phyloP scores from a whole-genome alignment of 2,113 vertebrate species.

The Ctenomys sociabilis region DNA sequence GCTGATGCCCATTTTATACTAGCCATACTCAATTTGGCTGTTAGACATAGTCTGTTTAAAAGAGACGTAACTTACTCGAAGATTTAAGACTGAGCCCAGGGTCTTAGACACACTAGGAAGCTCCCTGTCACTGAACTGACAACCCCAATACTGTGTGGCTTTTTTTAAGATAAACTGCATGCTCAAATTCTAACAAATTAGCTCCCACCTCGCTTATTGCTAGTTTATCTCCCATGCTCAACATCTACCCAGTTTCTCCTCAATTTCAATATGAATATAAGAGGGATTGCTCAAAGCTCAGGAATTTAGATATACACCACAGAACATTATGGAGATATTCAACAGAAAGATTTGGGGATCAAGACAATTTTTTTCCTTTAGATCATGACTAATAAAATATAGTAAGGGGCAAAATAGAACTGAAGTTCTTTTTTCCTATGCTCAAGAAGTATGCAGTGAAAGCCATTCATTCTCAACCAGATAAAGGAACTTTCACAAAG shows the following conservation, averaged over 20 bases:
- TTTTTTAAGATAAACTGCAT: neutral
- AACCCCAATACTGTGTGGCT: neutral
- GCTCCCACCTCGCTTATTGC: neutral
- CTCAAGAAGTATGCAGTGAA: conserved; percentile 23
- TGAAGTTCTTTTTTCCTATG: neutral
- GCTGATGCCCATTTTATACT: neutral
- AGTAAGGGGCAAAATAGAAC: conserved; percentile 22
- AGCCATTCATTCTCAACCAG: neutral
- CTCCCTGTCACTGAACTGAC: neutral
- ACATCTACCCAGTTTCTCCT: conserved; percentile 12
- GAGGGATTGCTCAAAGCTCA: conserved; percentile 41
- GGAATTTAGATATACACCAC: neutral
- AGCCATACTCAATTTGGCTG: neutral
- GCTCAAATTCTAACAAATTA: conserved; percentile 31
- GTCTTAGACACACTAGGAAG: neutral
- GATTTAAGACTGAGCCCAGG: no score
- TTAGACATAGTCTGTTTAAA: conserved; percentile 52
- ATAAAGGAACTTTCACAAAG: conserved; percentile 50
- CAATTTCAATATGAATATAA: conserved; percentile 17
- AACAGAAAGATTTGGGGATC: conserved; percentile 27
- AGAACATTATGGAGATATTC: conserved; percentile 21
- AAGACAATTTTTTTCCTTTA: conserved; percentile 49
- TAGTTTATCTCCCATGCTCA: neutral
- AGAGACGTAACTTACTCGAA: neutral
- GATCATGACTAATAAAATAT: conserved; percentile 51